Base-by-base conservation (phyloP, 2,888 invertebrate genomes). In the Eilema griseolum region DNA sequence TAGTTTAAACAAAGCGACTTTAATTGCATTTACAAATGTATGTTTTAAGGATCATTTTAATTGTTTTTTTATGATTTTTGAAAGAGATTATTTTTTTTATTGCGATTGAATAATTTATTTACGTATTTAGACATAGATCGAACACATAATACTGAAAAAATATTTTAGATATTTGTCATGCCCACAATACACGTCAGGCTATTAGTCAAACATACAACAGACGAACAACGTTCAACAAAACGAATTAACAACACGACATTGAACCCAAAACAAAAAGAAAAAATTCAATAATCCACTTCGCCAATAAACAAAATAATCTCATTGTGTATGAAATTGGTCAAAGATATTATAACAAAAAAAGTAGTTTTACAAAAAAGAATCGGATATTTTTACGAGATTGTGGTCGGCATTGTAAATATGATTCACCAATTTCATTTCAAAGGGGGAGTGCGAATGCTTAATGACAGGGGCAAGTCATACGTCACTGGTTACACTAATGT, bases 281-380 rank as follows among this genome's bases (percentile, higher is more conserved):
- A 63, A 23, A 31, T 65, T 37, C 61, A 73, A 79, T 72, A 69
- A 75, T 75, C 74, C 74, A 74, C 70, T 83, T 88, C 83, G 81
- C 86, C 89, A 90, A 90, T 89, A 91, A 92, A 92, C 88, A 92
- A 94, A 93, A 94, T 94, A 94, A 95, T 94, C 94, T 94, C 94
- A 86, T 83, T 73, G 80, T 73, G 70, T 77, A 88, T 84, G 85
- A 88, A 91, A 87, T 81, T 90, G 89, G 88, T 86, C 88, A 88
- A 83, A 73, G 67, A 66, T 41, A 14, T 57, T 23, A n/a, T n/a
- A 16, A 46, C 16, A 62, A 24, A 62, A 33, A 23, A 65, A 41
- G 11, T 23, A 33, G 1, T 33, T 14, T 23, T 3, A 14, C 7
- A 24, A 3, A 12, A 28, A 65, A 23, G 14, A 5, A 28, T 56